Evolutionary conservation across 2,888 invertebrate genomes (phyloP).

Genomic region (Drosophila multiciliata): DNA sequence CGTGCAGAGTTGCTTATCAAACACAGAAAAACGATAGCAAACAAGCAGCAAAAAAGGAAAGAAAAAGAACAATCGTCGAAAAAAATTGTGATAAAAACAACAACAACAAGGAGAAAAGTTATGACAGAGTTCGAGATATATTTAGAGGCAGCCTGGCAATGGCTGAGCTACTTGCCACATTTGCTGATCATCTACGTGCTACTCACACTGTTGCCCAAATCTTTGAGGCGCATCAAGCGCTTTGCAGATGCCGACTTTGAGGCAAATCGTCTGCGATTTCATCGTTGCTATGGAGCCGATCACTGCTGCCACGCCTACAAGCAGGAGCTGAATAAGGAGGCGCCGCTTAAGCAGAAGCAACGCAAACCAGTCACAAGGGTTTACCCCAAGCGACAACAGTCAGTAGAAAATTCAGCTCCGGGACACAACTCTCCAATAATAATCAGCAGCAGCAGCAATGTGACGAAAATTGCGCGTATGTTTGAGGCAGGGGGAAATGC

Average conservation of each 20-base stretch:
- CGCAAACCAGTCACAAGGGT: slow-evolving; percentile 82
- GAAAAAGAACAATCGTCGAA: slow-evolving; percentile 48
- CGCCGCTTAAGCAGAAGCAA: slow-evolving; percentile 72
- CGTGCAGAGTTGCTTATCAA: slow-evolving; percentile 52
- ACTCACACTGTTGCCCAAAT: slow-evolving; percentile 82
- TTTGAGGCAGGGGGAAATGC: slow-evolving; percentile 81
- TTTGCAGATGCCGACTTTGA: slow-evolving; percentile 79
- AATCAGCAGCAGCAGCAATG: slow-evolving; percentile 69
- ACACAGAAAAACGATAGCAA: slow-evolving; percentile 40
- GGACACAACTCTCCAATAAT: slow-evolving; percentile 39
- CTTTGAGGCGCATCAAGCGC: slow-evolving; percentile 74
- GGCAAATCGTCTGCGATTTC: slow-evolving; percentile 74
- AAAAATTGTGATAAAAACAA: slow-evolving; percentile 42
- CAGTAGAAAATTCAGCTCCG: slow-evolving; percentile 25
- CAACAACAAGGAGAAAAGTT: background rate
- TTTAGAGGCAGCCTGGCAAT: slow-evolving; percentile 70
- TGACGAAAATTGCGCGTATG: slow-evolving; percentile 84
- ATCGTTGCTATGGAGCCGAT: slow-evolving; percentile 83
- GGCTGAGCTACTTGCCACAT: slow-evolving; percentile 76
- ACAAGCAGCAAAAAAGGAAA: slow-evolving; percentile 9
- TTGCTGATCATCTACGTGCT: slow-evolving; percentile 78
- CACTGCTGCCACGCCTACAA: slow-evolving; percentile 76
- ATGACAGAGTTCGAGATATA: slow-evolving; percentile 53
- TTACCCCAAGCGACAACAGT: slow-evolving; percentile 77
- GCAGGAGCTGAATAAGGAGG: slow-evolving; percentile 57